Percentiles rank a stretch among this genome's conserved stretches.
These are phyloP conservation scores for Sipha flava DNA, from an alignment of 1,140 invertebrate species.

Conservation along the genomic window DNA sequence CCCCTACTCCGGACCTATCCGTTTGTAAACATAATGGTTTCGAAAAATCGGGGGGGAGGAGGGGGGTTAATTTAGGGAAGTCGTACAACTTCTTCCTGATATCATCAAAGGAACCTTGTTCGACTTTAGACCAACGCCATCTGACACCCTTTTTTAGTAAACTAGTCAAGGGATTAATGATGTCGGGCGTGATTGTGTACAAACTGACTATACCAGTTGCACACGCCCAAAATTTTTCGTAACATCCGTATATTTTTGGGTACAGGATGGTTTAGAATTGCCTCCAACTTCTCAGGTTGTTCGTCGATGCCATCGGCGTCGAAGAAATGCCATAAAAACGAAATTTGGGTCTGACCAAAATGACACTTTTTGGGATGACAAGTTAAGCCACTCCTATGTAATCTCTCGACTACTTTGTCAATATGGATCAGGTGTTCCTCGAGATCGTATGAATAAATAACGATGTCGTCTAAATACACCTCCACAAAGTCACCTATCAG, in stretches of 20 bases:
- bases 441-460: not conserved
- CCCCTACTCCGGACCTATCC: constrained; percentile 38
- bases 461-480: constrained; percentile 3
- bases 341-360: not conserved
- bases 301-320: not conserved
- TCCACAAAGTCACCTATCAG: constrained; percentile 39
- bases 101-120: constrained; percentile 37
- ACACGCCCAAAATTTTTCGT: constrained; percentile 38
- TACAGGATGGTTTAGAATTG: not conserved
- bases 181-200: constrained; percentile 37
- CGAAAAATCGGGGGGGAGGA: constrained; percentile 38
- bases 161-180: constrained; percentile 36
- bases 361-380: not conserved
- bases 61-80: constrained; percentile 40
- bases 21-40: constrained; percentile 40
- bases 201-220: constrained; percentile 40
- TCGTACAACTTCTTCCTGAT: constrained; percentile 37
- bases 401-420: not conserved
- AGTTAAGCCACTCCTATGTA: not conserved
- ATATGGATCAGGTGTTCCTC: not conserved
- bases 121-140: not conserved
- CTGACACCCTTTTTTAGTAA: constrained; percentile 18
- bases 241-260: not conserved
- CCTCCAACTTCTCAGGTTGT: no score
- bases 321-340: not conserved